Evolutionary conservation across 2,797 vertebrate genomes (phyloP), one percentile per base, ranked within the genome.

Genomic region (Trichosurus vulpecula): DNA sequence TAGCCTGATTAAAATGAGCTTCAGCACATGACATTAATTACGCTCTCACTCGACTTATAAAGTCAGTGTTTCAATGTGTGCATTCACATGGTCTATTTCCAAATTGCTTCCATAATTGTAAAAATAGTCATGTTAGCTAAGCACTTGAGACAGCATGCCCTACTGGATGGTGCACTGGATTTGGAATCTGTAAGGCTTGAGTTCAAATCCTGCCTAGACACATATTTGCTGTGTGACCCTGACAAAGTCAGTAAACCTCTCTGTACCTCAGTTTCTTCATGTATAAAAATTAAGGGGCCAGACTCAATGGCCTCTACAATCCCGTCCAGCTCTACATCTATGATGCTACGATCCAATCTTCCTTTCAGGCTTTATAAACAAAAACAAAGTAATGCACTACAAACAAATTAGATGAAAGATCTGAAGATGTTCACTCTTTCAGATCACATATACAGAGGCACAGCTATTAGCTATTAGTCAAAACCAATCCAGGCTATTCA

Each of bases 281-380:
- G 27, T 61, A 35, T 61, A 61, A 35, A 61, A 61, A 61, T 61
- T 12, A 13, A 61, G 4, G 31, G 8, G 31, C 61, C 31, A 35
- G 30, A 35, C 4, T 35, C 13, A 35, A 61, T 61, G 13, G 31
- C 58, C 3, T 61, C 58, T 35, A 61, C 13, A 61, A 16, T 14
- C 57, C 30, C 57, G 31, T 58, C 58, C 12, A 35, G 58, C 2
- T 61, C 4, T 58, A 4, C 9, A 61, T 61, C 12, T 35, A 16
- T 61, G 58, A 35, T 61, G 31, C 58, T 61, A 16, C 35, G 13
- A 35, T 61, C 12, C 13, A 35, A 54, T 94, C 94, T 51, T 94
- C 61, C 89, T 92, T 93, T 57, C 54, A 93, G 90, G 95, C 16
- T 53, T 0, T 41, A 90, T 66, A 51, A 94, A 94, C 91, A 96